Evolutionary conservation across 2,888 invertebrate genomes (phyloP).

Genomic region (Cylindroiulus punctatus): DNA sequence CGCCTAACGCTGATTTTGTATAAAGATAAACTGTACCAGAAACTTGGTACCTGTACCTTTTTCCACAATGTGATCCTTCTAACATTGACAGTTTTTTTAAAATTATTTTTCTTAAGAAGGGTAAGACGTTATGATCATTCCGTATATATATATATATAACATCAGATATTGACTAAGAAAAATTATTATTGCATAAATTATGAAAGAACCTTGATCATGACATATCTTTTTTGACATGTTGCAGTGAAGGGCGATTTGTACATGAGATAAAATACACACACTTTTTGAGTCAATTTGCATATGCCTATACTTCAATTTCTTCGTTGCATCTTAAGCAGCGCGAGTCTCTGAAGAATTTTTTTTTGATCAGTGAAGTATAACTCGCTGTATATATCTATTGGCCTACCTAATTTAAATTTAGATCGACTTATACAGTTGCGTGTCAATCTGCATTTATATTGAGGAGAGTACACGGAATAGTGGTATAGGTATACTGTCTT

Average conservation of each 20-base stretch:
- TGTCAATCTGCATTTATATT: constrained; percentile 32
- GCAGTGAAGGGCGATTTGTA: neutral
- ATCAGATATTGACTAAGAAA: no score
- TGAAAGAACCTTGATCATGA: no score
- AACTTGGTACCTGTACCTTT: no score
- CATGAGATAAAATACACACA: neutral
- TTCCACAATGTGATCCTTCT: no score
- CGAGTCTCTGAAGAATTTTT: constrained; percentile 1
- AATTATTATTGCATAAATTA: no score
- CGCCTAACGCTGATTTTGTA: no score
- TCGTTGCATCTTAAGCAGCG: constrained; percentile 16
- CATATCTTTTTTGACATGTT: neutral
- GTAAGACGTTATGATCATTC: no score
- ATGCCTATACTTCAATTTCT: neutral
- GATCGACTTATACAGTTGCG: constrained; percentile 25
- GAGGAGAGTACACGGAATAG: constrained; percentile 32
- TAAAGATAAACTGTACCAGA: no score
- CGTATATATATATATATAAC: no score
- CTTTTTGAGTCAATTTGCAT: neutral
- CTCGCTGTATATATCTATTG: constrained; percentile 7
- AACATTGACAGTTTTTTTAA: no score
- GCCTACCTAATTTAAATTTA: constrained; percentile 32
- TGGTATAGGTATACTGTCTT: constrained; percentile 11
- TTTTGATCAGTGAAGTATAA: constrained; percentile 30
- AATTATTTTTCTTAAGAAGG: no score